Percentiles rank a stretch among this genome's conserved stretches.
These are phyloP conservation scores for Macrophya annulata DNA, from an alignment of 2,888 invertebrate species.

Conservation along the genomic window DNA sequence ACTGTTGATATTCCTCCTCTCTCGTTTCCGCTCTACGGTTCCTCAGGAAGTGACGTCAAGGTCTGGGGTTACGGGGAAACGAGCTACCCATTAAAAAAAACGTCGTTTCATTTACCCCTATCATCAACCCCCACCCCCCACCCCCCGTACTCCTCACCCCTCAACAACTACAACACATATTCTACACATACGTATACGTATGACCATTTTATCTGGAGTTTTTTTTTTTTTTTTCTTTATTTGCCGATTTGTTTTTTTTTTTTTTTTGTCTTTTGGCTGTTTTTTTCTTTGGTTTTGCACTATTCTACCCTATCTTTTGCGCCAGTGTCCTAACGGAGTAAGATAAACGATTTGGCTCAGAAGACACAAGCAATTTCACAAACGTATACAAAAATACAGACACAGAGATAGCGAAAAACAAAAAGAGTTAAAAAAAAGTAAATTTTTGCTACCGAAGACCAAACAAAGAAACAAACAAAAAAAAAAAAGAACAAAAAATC, in stretches of 20 bases:
- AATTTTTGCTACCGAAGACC: background rate
- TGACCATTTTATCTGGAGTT: no score
- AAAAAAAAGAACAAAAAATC: background rate
- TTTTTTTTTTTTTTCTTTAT: background rate
- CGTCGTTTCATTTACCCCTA: slow-evolving; percentile 20
- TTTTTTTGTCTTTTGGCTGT: background rate
- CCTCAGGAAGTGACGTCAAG: slow-evolving; percentile 2
- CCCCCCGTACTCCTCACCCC: no score
- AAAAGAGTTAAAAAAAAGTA: background rate
- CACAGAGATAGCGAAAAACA: background rate
- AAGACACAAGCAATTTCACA: background rate
- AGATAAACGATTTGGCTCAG: background rate
- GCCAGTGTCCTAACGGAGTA: background rate
- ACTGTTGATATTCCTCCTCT: slow-evolving; percentile 13
- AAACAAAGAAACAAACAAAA: background rate
- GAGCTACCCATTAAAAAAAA: slow-evolving; percentile 13
- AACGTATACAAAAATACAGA: background rate
- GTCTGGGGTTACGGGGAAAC: background rate
- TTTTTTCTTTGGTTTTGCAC: background rate
- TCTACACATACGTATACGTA: background rate
- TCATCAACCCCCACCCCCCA: background rate
- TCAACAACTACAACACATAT: background rate
- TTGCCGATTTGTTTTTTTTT: background rate
- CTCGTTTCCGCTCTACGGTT: slow-evolving; percentile 6
- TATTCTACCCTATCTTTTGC: no score